These are phyloP conservation scores for Psophia crepitans DNA, from an alignment of 2,113 vertebrate species.

Conservation along the genomic window DNA sequence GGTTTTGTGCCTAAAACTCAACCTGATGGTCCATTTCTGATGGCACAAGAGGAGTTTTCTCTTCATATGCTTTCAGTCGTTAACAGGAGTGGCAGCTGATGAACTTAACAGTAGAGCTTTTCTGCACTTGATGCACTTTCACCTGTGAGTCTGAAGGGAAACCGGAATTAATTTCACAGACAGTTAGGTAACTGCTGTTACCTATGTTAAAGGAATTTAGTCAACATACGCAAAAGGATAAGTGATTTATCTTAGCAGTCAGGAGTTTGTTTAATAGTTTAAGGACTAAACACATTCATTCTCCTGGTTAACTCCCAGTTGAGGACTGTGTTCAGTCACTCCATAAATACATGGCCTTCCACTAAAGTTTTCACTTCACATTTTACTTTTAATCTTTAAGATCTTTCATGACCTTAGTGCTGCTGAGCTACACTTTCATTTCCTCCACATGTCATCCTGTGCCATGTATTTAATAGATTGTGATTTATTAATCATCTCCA, in stretches of 20 bases:
- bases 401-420: neutral
- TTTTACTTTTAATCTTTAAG: neutral
- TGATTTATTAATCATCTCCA: constrained; percentile 19
- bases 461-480: neutral
- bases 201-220: neutral
- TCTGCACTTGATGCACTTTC: neutral
- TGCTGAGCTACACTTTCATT: constrained; percentile 19
- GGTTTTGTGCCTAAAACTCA: neutral
- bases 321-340: neutral
- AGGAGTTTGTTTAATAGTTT: neutral
- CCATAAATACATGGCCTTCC: neutral
- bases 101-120: neutral
- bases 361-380: neutral
- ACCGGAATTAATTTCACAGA: neutral
- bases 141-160: neutral
- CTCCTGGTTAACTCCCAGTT: neutral
- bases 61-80: rapidly evolving
- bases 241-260: neutral
- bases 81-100: neutral
- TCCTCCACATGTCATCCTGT: neutral
- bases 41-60: neutral
- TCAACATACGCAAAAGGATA: neutral
- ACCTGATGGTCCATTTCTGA: neutral
- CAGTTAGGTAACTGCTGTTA: neutral
- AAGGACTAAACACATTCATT: neutral